phyloP scores from a whole-genome alignment of 2,888 invertebrate species.

The Philopedon plagiatum region DNA sequence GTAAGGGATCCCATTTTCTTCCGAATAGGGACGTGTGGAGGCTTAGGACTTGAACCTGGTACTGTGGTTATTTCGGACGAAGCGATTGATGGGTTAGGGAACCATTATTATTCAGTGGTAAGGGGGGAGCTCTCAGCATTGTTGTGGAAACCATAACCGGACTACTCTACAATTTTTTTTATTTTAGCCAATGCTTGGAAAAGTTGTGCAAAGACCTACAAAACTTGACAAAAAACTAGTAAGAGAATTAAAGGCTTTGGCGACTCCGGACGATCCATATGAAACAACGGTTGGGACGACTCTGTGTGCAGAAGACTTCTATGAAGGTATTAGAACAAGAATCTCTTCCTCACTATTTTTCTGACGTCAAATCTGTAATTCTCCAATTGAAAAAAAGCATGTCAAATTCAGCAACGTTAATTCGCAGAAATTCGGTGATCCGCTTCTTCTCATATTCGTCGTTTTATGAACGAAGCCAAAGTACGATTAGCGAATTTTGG shows the following conservation, averaged over 20 bases:
- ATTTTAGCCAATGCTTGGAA: constrained; percentile 86
- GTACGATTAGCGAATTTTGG: no score
- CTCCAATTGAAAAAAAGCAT: no score
- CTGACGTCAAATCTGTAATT: neutral
- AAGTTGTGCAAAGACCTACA: constrained; percentile 85
- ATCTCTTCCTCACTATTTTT: constrained; percentile 17
- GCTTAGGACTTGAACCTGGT: constrained; percentile 92
- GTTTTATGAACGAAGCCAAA: no score
- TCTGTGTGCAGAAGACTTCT: constrained; percentile 97
- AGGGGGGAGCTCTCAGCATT: no score
- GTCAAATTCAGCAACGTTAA: no score
- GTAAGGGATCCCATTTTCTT: constrained; percentile 92
- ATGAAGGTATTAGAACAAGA: constrained; percentile 80
- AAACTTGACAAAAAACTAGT: constrained; percentile 86
- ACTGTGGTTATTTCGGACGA: constrained; percentile 95
- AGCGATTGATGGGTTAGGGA: constrained; percentile 89
- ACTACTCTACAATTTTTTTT: no score
- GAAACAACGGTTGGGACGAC: constrained; percentile 93
- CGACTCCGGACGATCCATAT: constrained; percentile 85
- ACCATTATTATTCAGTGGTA: constrained; percentile 88
- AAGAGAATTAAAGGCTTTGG: constrained; percentile 83
- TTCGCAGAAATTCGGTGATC: no score
- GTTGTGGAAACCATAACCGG: no score
- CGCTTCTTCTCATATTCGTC: no score
- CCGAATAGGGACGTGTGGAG: constrained; percentile 95